phyloP scores from a whole-genome alignment of 2,888 invertebrate genomes.

The Lasioglossum zephyrum region DNA sequence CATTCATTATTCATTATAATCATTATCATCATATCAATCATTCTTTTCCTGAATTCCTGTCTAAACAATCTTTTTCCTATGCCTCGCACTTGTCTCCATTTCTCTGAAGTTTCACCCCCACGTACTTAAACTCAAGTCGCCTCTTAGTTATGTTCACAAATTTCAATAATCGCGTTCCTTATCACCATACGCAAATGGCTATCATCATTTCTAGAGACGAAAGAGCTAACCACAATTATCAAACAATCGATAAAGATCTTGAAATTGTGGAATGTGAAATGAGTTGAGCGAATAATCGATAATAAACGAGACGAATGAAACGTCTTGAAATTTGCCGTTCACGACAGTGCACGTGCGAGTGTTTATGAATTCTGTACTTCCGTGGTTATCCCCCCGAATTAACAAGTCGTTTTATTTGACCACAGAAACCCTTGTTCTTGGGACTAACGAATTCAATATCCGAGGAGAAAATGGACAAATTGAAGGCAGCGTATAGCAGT shows the following conservation, averaged over 20 bases:
- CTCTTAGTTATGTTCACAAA: too few relatives aligned
- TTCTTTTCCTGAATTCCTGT: too few relatives aligned
- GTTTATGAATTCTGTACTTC: not conserved
- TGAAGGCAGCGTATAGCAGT: slow-evolving; percentile 79
- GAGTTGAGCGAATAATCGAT: too few relatives aligned
- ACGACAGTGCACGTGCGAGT: not conserved
- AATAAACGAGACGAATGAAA: not conserved
- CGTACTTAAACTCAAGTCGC: too few relatives aligned
- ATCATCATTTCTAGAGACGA: too few relatives aligned
- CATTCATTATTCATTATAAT: too few relatives aligned
- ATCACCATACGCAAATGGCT: too few relatives aligned
- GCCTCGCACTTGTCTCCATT: too few relatives aligned
- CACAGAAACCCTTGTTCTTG: slow-evolving; percentile 78
- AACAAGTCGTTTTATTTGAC: not conserved
- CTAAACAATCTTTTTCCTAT: too few relatives aligned
- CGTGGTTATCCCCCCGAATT: not conserved
- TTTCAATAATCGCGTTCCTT: too few relatives aligned
- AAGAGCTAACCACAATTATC: not conserved
- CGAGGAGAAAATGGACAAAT: not conserved
- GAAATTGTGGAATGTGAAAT: not conserved
- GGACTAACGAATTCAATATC: not conserved
- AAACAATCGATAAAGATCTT: not conserved
- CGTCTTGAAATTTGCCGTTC: not conserved
- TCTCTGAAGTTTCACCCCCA: too few relatives aligned
- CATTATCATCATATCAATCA: too few relatives aligned